These are phyloP conservation scores for Strigamia transsilvanica DNA, from an alignment of 2,888 invertebrate species.

Conservation along the genomic window DNA sequence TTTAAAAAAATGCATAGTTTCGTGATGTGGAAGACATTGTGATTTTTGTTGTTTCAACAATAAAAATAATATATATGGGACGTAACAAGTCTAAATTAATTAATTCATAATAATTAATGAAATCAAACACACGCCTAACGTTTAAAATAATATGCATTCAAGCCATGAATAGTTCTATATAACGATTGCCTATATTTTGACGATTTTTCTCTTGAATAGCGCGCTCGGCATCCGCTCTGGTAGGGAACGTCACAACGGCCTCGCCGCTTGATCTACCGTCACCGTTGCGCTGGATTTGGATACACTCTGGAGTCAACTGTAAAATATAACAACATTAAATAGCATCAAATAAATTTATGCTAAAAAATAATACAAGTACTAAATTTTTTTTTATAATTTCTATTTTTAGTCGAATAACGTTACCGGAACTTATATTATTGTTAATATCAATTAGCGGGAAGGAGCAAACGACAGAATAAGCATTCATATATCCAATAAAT, in stretches of 20 bases:
- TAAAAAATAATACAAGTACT: neutral
- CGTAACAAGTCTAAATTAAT: neutral
- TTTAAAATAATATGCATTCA: slow-evolving; percentile 53
- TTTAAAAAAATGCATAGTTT: slow-evolving; percentile 42
- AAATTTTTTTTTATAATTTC: neutral
- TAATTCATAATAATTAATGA: neutral
- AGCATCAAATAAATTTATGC: neutral
- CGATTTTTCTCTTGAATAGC: slow-evolving; percentile 65
- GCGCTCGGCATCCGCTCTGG: slow-evolving; percentile 66
- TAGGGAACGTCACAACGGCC: slow-evolving; percentile 65
- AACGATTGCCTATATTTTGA: slow-evolving; percentile 65
- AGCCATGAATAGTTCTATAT: slow-evolving; percentile 66
- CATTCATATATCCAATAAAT: neutral
- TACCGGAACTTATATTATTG: neutral
- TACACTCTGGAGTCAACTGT: slow-evolving; percentile 65
- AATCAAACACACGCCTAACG: slow-evolving; percentile 11
- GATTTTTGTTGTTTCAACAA: slow-evolving; percentile 28
- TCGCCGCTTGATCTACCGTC: slow-evolving; percentile 66
- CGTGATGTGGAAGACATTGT: slow-evolving; percentile 36
- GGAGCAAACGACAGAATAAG: slow-evolving; percentile 33
- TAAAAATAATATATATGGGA: slow-evolving; percentile 4
- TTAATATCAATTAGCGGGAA: neutral
- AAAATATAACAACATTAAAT: slow-evolving; percentile 54
- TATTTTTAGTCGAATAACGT: too few species aligned
- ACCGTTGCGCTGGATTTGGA: slow-evolving; percentile 65